Percentiles rank a stretch among this genome's conserved stretches.
phyloP scores from a whole-genome alignment of 2,113 vertebrate species.

The Apistogramma diplotaenia region DNA sequence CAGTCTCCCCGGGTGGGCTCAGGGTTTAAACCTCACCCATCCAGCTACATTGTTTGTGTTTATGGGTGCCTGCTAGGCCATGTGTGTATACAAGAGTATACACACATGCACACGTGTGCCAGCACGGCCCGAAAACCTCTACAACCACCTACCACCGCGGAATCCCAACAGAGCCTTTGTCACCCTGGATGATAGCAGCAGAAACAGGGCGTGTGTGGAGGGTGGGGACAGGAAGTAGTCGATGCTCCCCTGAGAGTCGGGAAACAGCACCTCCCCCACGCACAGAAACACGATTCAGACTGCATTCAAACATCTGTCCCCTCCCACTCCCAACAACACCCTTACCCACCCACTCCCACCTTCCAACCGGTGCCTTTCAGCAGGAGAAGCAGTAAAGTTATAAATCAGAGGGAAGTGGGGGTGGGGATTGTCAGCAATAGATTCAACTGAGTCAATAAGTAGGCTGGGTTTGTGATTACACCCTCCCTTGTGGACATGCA shows the following conservation, averaged over 20 bases:
- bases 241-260: conserved; percentile 29
- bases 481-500: not conserved
- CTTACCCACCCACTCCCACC: not conserved
- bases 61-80: not conserved
- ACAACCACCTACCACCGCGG: conserved; percentile 24
- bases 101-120: not conserved
- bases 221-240: not conserved
- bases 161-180: conserved; percentile 36
- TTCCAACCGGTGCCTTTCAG: not conserved
- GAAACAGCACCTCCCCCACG: not conserved
- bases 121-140: not conserved
- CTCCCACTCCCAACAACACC: not conserved
- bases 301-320: not conserved
- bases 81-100: not conserved
- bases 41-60: not conserved
- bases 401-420: not conserved
- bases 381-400: not conserved
- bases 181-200: conserved; percentile 65
- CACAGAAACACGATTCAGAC: not conserved
- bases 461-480: not conserved
- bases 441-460: not conserved
- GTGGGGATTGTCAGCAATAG: not conserved
- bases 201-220: conserved; percentile 18
- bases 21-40: not conserved
- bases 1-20: conserved; percentile 33